These are phyloP conservation scores for Triplophysa dalaica DNA, from an alignment of 2,113 vertebrate genomes.

Conservation along the genomic window DNA sequence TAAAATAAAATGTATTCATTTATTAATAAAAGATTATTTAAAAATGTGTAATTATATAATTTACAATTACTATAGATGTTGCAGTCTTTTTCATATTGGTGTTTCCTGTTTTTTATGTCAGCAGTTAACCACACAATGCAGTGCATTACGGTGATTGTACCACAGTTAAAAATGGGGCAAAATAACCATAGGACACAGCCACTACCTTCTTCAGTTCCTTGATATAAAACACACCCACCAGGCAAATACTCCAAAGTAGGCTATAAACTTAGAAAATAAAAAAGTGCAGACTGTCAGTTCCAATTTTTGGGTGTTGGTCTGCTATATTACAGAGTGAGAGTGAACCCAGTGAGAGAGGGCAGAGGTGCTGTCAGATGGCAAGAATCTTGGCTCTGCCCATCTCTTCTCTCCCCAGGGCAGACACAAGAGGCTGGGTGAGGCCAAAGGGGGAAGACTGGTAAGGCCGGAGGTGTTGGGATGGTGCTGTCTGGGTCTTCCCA, in stretches of 20 bases:
- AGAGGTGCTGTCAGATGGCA: slow-evolving; percentile 2
- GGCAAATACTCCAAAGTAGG: background rate
- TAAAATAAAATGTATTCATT: too few species aligned
- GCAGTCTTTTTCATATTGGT: too few species aligned
- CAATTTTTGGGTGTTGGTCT: background rate
- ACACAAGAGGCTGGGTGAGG: slow-evolving; percentile 24
- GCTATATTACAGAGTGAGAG: background rate
- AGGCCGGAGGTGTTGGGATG: slow-evolving; percentile 20
- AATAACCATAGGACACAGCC: background rate
- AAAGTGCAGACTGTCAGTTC: background rate
- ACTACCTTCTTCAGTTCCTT: too few species aligned
- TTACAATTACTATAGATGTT: too few species aligned
- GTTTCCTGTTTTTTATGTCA: too few species aligned
- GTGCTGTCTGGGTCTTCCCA: slow-evolving; percentile 21
- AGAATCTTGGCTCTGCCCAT: background rate
- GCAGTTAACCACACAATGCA: too few species aligned
- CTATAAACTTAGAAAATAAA: background rate
- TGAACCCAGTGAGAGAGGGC: background rate
- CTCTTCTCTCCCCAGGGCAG: slow-evolving; percentile 16
- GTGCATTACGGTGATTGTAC: too few species aligned
- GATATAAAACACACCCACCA: background rate
- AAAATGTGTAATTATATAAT: too few species aligned
- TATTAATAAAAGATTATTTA: too few species aligned
- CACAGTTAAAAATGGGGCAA: too few species aligned
- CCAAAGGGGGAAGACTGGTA: slow-evolving; percentile 7